Conservation (phyloP, 2,113 vertebrate genomes). For the Daphoenositta chrysoptera region DNA sequence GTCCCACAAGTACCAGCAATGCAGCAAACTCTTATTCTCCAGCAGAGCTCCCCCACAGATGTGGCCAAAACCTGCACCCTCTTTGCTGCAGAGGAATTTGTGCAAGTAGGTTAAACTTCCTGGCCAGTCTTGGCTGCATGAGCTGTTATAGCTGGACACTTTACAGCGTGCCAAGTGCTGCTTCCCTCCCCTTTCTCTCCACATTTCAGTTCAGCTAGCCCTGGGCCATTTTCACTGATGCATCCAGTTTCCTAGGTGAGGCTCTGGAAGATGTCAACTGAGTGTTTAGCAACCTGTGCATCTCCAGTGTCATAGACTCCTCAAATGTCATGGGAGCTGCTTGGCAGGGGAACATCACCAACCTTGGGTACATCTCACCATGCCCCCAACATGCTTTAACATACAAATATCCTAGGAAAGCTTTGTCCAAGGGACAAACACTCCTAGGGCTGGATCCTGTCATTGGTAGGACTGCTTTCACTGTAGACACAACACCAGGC, state of each 20-base stretch:
- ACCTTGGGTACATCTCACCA: not conserved
- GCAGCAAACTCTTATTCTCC: not conserved
- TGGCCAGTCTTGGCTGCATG: not conserved
- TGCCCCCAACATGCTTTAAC: accelerated
- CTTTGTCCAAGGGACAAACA: not conserved
- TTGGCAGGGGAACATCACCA: accelerated
- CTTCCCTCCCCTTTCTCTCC: not conserved
- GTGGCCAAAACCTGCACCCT: not conserved
- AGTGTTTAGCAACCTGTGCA: not conserved
- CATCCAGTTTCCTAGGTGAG: not conserved
- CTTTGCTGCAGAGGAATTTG: not conserved
- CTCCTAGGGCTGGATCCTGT: not conserved
- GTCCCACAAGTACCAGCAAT: not conserved
- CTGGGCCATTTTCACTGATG: not conserved
- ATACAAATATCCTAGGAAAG: not conserved
- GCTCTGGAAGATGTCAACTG: not conserved
- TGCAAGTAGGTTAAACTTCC: not conserved
- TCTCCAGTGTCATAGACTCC: not conserved
- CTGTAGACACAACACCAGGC: not conserved
- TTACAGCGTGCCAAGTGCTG: not conserved
- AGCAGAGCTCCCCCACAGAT: not conserved
- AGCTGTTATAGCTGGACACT: not conserved
- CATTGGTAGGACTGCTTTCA: not conserved
- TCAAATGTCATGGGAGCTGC: not conserved
- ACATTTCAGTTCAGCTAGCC: not conserved